These are phyloP conservation scores for Myotis planiceps DNA, from an alignment of 2,797 vertebrate species.

Conservation along the genomic window DNA sequence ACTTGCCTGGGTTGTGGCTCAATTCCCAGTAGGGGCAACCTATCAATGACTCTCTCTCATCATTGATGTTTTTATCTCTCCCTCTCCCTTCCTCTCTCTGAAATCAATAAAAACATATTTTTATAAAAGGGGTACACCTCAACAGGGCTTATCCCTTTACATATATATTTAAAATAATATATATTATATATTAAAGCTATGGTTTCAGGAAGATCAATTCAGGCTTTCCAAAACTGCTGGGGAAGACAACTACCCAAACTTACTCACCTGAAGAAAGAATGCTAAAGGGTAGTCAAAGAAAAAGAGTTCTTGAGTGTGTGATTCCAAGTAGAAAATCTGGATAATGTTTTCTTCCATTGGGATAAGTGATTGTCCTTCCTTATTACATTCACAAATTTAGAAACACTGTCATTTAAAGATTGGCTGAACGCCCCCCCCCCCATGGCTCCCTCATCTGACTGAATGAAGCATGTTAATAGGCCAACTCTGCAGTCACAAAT, in stretches of 20 bases:
- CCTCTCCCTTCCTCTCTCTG: too few relatives aligned
- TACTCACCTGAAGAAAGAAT: background rate
- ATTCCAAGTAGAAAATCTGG: background rate
- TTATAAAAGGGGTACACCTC: background rate
- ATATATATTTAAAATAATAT: background rate
- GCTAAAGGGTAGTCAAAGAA: background rate
- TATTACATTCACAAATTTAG: background rate
- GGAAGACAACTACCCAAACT: background rate
- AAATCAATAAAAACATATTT: too few relatives aligned
- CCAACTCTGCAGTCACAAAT: background rate
- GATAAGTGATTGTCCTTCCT: background rate
- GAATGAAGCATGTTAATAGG: background rate
- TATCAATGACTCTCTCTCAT: too few relatives aligned
- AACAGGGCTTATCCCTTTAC: background rate
- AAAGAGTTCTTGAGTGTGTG: background rate
- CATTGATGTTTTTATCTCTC: too few relatives aligned
- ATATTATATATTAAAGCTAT: background rate
- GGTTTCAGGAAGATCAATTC: background rate
- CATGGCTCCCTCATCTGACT: background rate
- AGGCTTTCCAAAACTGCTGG: background rate
- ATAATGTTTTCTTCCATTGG: background rate
- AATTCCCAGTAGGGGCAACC: too few relatives aligned
- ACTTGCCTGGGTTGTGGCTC: too few relatives aligned
- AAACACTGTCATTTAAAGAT: background rate
- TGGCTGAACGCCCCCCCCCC: rapidly evolving